Evolutionary conservation across 2,113 vertebrate genomes (phyloP).

Genomic region (Rhabdomys dilectus): DNA sequence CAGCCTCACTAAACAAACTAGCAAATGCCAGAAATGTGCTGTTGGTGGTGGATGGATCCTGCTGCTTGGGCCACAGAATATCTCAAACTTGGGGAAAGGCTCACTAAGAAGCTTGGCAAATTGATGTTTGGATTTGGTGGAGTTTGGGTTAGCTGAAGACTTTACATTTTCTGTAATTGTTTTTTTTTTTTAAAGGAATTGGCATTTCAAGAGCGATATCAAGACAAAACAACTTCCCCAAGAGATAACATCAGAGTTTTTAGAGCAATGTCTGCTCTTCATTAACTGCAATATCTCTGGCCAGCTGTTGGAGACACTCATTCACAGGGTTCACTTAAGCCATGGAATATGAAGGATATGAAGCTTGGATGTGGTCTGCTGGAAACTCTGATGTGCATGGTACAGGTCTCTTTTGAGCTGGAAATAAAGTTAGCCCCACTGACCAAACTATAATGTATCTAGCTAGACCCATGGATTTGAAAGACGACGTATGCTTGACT

Average conservation of each 20-base stretch:
- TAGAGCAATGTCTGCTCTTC: background rate
- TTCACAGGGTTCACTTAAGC: background rate
- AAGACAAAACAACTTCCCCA: background rate
- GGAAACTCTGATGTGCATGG: background rate
- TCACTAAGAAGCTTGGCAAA: background rate
- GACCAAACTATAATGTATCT: background rate
- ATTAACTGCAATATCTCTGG: background rate
- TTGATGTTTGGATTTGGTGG: background rate
- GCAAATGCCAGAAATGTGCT: background rate
- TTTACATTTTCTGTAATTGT: background rate
- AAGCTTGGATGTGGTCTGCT: background rate
- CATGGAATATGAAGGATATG: background rate
- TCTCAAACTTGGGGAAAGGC: background rate
- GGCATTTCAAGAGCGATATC: background rate
- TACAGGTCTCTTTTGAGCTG: accelerated
- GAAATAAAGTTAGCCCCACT: background rate
- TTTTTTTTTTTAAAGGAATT: background rate
- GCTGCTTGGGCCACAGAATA: background rate
- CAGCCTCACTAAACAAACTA: background rate
- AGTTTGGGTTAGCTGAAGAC: background rate
- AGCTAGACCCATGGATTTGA: accelerated
- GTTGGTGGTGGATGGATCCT: background rate
- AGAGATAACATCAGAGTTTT: background rate
- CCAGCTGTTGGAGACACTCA: background rate
- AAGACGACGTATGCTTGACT: accelerated